Base-by-base conservation (phyloP, 2,797 vertebrate genomes). In the Paguma larvata region DNA sequence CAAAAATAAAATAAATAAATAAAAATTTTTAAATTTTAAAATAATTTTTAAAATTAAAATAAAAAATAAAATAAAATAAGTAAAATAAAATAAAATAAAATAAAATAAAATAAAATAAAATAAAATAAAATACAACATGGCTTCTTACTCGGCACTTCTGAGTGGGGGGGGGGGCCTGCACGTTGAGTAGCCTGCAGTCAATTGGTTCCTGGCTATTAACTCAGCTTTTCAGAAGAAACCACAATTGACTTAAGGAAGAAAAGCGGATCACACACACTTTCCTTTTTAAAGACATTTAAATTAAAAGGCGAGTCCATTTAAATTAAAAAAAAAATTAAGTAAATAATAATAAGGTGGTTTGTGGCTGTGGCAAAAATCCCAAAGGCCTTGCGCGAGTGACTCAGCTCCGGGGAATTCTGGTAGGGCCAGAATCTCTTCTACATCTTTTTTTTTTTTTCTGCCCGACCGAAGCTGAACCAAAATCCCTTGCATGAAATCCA, bases 231-330 rank as follows among this genome's bases (percentile, higher is more conserved):
- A 19, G 46, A 94, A 44, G 75, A 86, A 89, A 75, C 92, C 85
- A 62, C 8, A 44, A 44, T 14, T 51, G 83, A 90, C 23, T 96
- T 63, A 96, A 46, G 89, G 89, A 86, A 86, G 85, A 89, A 85
- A 86, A 94, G 46, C 80, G 72, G 75, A 48, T 46, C 16, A 48
- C 27, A 41, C 14, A 44, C 59, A 92, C 73, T 80, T 89, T 77
- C 41, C 48, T 75, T 94, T 96, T 91, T 27, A 75, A 93, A 89
- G 23, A 92, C 75, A 67, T 32, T 48, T 85, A 73, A 80, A 95
- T 89, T 59, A 86, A 82, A 95, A 90, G 56, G 30, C 25, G 27
- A 96, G 62, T n/a, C 41, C 21, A 90, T 34, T 68, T 93, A 67
- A 93, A 75, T 32, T 16, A 75, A 23, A 38, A 78, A 73, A 73